A percentile compares a stretch with the other conserved stretches of the same genome.
These are phyloP conservation scores for Microctonus hyperodae DNA, from an alignment of 2,888 invertebrate species.

Conservation along the genomic window DNA sequence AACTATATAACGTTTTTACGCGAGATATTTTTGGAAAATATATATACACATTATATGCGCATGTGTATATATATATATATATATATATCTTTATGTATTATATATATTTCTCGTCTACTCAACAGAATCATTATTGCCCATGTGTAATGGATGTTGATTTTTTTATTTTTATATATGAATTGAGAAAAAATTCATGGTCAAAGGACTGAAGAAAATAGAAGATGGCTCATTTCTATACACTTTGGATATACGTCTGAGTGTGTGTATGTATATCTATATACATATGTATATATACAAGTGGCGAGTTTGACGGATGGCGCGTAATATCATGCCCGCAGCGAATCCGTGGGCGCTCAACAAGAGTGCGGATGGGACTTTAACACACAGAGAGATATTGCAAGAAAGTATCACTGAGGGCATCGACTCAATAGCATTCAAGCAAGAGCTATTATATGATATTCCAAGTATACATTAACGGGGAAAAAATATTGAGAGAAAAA, in stretches of 20 bases:
- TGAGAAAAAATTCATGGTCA: constrained; percentile 9
- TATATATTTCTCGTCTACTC: background rate
- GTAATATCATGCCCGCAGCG: constrained; percentile 47
- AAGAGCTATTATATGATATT: constrained; percentile 53
- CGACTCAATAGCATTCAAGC: constrained; percentile 54
- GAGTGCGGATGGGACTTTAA: constrained; percentile 48
- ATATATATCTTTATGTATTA: background rate
- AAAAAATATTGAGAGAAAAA: background rate
- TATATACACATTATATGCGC: background rate
- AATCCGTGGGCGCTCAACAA: constrained; percentile 55
- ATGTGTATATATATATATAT: background rate
- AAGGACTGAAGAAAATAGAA: background rate
- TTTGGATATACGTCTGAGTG: no score
- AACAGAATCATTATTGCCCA: constrained; percentile 11
- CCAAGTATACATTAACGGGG: constrained; percentile 21
- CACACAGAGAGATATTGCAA: constrained; percentile 43
- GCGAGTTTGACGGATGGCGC: constrained; percentile 53
- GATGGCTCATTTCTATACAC: no score
- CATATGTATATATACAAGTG: constrained; percentile 26
- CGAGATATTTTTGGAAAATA: constrained; percentile 18
- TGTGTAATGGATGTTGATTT: constrained; percentile 13
- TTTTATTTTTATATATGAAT: background rate
- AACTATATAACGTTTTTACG: constrained; percentile 19
- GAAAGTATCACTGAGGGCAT: constrained; percentile 60
- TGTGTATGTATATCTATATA: no score